Percentiles rank a stretch among this genome's conserved stretches.
Evolutionary conservation across 1,140 invertebrate genomes (phyloP).

Genomic region (Muscidifurax raptorellus): DNA sequence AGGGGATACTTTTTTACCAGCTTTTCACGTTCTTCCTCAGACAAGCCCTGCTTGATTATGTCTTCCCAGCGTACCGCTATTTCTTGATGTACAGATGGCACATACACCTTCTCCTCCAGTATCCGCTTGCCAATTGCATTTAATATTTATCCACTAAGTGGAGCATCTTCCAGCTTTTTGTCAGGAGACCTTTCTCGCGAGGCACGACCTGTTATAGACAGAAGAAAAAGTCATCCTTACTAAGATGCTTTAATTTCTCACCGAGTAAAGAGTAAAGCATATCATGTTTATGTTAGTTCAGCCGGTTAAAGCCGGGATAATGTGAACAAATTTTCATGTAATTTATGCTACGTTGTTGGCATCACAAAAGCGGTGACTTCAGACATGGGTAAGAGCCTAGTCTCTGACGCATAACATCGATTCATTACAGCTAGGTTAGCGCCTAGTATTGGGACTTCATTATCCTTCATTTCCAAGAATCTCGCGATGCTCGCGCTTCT

Average conservation of each 20-base stretch:
- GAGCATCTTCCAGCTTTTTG: neutral
- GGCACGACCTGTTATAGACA: neutral
- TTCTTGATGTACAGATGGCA: slow-evolving; percentile 40
- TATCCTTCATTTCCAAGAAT: neutral
- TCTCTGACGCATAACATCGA: neutral
- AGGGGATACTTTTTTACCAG: slow-evolving; percentile 47
- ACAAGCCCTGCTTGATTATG: slow-evolving; percentile 50
- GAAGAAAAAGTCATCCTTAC: neutral
- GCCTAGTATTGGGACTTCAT: neutral
- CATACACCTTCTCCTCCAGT: slow-evolving; percentile 28
- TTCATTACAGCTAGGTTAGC: neutral
- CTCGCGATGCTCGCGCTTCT: neutral
- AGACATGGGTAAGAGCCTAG: neutral
- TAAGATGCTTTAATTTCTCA: neutral
- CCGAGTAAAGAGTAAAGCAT: neutral
- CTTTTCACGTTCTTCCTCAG: slow-evolving; percentile 41
- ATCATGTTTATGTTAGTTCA: neutral
- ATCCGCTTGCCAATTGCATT: slow-evolving; percentile 49
- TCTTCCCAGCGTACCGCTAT: slow-evolving; percentile 53
- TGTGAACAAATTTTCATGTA: neutral
- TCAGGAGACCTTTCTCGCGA: neutral
- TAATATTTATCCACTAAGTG: slow-evolving; percentile 34
- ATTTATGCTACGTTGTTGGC: too few species aligned
- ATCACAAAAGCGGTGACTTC: neutral
- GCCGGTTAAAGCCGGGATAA: neutral